phyloP scores from a whole-genome alignment of 2,797 vertebrate species.

The Lemur catta region DNA sequence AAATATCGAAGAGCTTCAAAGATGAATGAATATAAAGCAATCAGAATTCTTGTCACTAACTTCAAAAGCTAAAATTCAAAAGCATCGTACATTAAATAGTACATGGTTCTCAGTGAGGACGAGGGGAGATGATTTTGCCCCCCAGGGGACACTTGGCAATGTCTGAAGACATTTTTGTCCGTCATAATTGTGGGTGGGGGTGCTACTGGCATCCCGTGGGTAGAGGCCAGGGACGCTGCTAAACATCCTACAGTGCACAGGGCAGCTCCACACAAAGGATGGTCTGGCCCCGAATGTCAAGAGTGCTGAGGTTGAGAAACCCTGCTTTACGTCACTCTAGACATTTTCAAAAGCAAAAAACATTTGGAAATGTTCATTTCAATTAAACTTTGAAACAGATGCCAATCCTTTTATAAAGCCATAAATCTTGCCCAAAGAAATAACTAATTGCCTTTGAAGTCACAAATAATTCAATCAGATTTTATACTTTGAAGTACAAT shows the following conservation, averaged over 20 bases:
- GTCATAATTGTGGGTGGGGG: not conserved
- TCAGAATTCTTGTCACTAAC: not conserved
- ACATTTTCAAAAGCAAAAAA: conserved; percentile 34
- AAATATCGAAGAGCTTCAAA: not conserved
- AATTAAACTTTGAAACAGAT: conserved; percentile 55
- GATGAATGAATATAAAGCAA: not conserved
- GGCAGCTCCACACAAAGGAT: not conserved
- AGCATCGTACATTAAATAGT: not conserved
- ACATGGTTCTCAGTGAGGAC: not conserved
- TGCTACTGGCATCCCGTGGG: not conserved
- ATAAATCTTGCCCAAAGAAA: conserved; percentile 61
- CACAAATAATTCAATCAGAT: conserved; percentile 64
- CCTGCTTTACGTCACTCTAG: not conserved
- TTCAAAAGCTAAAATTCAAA: not conserved
- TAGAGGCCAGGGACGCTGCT: not conserved
- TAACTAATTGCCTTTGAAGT: conserved; percentile 64
- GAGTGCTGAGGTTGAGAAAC: not conserved
- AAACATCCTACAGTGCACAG: not conserved
- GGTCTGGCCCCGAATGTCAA: not conserved
- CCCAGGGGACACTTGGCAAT: rapidly evolving
- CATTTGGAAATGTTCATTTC: conserved; percentile 53
- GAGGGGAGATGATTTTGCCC: rapidly evolving
- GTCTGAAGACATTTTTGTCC: not conserved
- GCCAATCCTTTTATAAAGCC: conserved; percentile 51
- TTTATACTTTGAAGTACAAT: conserved; percentile 49